phyloP scores from a whole-genome alignment of 2,888 invertebrate genomes.

The Caenorhabditis doughertyi region DNA sequence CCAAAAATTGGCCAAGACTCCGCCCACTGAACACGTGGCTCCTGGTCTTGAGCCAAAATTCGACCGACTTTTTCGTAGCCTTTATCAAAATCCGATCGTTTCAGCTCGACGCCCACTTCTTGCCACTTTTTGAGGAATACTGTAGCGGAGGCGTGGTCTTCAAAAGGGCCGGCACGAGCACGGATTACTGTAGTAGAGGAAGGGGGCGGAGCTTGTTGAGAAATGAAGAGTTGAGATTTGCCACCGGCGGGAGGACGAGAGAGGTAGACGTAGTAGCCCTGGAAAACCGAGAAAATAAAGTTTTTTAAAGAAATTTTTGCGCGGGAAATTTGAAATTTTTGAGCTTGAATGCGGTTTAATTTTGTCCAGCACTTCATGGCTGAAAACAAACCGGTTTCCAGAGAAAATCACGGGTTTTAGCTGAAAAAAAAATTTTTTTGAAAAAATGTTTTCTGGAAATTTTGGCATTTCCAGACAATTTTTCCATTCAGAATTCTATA shows the following conservation, averaged over 20 bases:
- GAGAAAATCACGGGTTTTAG: too few species aligned
- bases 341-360: too few species aligned
- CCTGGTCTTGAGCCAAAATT: conserved; percentile 10
- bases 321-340: neutral
- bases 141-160: conserved; percentile 18
- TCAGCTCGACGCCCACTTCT: conserved; percentile 41
- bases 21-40: conserved; percentile 25
- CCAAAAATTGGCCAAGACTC: conserved; percentile 51
- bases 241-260: conserved; percentile 10
- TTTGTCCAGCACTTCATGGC: too few species aligned
- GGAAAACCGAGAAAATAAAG: conserved; percentile 19
- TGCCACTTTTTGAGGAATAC: conserved; percentile 38
- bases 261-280: conserved; percentile 51
- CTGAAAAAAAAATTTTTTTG: too few species aligned
- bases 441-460: too few species aligned
- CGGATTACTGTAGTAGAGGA: conserved; percentile 20
- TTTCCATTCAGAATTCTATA: too few species aligned
- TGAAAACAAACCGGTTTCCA: too few species aligned
- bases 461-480: too few species aligned
- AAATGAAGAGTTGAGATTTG: neutral
- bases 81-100: conserved; percentile 53
- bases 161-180: conserved; percentile 65
- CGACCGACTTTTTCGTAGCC: conserved; percentile 55
- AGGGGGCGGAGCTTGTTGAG: neutral
- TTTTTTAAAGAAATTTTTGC: neutral